Evolutionary conservation across 2,888 invertebrate genomes (phyloP), one percentile per base, ranked within the genome.

Genomic region (Ernsta delagoae): DNA sequence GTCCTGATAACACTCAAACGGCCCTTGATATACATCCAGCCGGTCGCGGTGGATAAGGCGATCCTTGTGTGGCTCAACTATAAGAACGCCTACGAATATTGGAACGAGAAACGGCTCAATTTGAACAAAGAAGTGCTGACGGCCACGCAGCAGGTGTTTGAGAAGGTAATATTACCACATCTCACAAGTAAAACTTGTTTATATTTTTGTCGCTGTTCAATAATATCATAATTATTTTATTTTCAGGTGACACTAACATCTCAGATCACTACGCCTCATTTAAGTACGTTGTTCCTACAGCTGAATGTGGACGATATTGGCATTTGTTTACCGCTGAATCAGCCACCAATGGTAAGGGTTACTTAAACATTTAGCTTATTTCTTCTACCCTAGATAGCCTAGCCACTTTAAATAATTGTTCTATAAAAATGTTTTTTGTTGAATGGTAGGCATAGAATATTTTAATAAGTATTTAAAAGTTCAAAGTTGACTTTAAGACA

Each of bases 11-110:
- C 97, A 0, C 91, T 99, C 24, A 98, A 98, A 83, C 94, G 99
- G 61, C 99, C 99, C 0, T 94, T 99, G 74, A 96, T 99, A 73
- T 98, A 99, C 90, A 97, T 99, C 69, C 99, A 99, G 88, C 99
- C 99, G 0, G 96, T 98, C 81, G 99, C 99, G 7, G 97, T 99
- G 65, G 99, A 99, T 89, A 98, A 98, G 94, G 99, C 98, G 11
- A 98, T 99, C 75, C 95, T 99, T 24, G 98, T 99, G 59, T 99
- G 99, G 99, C 94, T 99, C 74, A 99, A 99, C 93, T 99, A 99
- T 85, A 99, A 99, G 92, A 99, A 99, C 88, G 99, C 99, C 0
- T 99, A 99, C 84, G 99, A 99, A 85, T 99, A 99, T 89, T 99
- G 99, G 99, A 98, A 98, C 77, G 99, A 99, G 86, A 99, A 99